These are phyloP conservation scores for Phalacrocorax brasilianus DNA, from an alignment of 2,113 vertebrate species.

Conservation along the genomic window DNA sequence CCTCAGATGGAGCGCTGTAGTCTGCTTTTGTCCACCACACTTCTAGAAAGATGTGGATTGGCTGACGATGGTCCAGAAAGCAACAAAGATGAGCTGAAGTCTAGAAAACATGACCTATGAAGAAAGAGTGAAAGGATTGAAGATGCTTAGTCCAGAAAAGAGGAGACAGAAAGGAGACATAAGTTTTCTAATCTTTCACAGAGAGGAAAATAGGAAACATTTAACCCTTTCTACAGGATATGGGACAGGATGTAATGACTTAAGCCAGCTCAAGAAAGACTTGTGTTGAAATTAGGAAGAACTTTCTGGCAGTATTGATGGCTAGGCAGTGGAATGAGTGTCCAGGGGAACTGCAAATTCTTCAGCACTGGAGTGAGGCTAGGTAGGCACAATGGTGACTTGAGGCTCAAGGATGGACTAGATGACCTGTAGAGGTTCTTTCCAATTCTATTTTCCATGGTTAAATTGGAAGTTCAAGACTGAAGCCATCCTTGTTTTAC, in stretches of 20 bases:
- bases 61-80: neutral
- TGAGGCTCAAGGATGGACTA: neutral
- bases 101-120: neutral
- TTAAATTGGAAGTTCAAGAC: neutral
- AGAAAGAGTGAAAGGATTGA: neutral
- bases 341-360: neutral
- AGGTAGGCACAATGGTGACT: neutral
- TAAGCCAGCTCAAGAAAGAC: fast-evolving
- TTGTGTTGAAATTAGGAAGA: neutral
- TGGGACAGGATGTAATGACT: neutral
- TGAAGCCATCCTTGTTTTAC: neutral
- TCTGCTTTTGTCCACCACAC: neutral
- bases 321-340: neutral
- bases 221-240: neutral
- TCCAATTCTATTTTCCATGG: neutral
- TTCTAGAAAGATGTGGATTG: neutral
- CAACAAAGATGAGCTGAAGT: neutral
- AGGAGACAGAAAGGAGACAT: neutral
- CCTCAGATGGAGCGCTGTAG: neutral
- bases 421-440: neutral
- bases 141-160: neutral
- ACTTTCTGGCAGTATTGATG: neutral
- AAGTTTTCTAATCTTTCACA: neutral
- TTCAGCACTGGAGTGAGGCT: neutral
- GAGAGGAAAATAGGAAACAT: neutral